Base-by-base conservation (phyloP, 2,888 invertebrate species). In the Sisyra terminalis region DNA sequence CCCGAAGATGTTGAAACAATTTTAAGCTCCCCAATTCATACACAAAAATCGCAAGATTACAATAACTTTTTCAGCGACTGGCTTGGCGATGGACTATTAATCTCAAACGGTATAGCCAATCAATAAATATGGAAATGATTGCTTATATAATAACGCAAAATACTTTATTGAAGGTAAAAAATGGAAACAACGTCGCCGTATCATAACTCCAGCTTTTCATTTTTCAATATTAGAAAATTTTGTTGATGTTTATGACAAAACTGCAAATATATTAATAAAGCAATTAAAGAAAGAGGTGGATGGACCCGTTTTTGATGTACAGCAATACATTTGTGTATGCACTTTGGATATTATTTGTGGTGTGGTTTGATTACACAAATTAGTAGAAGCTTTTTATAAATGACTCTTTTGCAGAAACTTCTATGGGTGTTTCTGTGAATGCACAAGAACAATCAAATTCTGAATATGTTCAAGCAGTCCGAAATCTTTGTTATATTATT, bases 181-280 rank as follows among this genome's bases (percentile, higher is more conserved):
- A 58, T 86, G 85, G 85, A 70, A 67, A 49, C 60, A 58, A 1
- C 70, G 77, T 47, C 67, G 85, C 15, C 80, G 78, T 56, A 69
- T 84, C 46, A 59, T 85, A 38, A 84, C 84, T 1, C 83, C 84
- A 1, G 71, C 84, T 0, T 86, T 84, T 57, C 85, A 86, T 58
- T 84, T 83, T 55, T 75, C 76, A 52, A 81, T 84, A 46, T 58
- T 85, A 42, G 76, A 81, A 53, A 71, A 78, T 50, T 84, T 82
- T 57, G 57, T 80, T 5, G 72, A 73, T 6, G 70, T 78, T 0
- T 83, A 85, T 53, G 73, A 80, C 51, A 70, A 70, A 45, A 76
- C 80, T 46, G 65, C 71, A 11, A 58, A 61, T 34, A 61, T 73
- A 11, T 61, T 85, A 44, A 57, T 72, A 0, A 55, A 69, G 1